Percentiles rank a stretch among this genome's conserved stretches.
Evolutionary conservation across 2,113 vertebrate species (phyloP).

Genomic region (Choloepus hoffmanni): DNA sequence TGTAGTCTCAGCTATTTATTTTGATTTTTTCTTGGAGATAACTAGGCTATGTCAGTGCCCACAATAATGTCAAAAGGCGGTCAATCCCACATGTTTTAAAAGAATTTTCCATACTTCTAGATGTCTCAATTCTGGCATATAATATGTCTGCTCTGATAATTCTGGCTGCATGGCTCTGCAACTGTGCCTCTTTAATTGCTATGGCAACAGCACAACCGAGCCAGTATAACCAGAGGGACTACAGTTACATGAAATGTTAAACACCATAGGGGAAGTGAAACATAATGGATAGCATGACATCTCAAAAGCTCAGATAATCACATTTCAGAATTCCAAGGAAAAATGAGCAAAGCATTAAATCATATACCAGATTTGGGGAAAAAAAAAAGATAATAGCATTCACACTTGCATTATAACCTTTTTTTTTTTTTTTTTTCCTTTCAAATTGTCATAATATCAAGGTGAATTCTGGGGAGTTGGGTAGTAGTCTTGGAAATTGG

Average conservation of each 20-base stretch:
- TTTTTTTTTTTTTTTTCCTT: neutral
- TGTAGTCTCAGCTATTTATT: neutral
- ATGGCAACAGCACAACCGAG: conserved; percentile 51
- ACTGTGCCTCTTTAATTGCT: conserved; percentile 46
- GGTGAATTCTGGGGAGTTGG: neutral
- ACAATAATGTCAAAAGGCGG: neutral
- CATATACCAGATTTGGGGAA: neutral
- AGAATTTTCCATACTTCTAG: conserved; percentile 27
- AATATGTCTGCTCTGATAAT: neutral
- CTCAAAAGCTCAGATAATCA: neutral
- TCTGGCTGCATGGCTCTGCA: neutral
- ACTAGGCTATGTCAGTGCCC: neutral
- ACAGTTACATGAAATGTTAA: neutral
- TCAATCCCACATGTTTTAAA: neutral
- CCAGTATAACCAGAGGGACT: neutral
- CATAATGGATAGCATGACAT: neutral
- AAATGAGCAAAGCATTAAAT: neutral
- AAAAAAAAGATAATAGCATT: neutral
- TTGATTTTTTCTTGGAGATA: neutral
- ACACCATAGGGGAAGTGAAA: neutral
- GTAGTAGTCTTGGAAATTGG: neutral
- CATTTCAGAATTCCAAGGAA: conserved; percentile 9
- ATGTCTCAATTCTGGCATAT: neutral
- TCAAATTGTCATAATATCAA: neutral
- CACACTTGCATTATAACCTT: neutral